Percentiles rank a stretch among this genome's conserved stretches.
Conservation (phyloP, 2,888 invertebrate genomes). For the Tricholauxania praeusta region DNA sequence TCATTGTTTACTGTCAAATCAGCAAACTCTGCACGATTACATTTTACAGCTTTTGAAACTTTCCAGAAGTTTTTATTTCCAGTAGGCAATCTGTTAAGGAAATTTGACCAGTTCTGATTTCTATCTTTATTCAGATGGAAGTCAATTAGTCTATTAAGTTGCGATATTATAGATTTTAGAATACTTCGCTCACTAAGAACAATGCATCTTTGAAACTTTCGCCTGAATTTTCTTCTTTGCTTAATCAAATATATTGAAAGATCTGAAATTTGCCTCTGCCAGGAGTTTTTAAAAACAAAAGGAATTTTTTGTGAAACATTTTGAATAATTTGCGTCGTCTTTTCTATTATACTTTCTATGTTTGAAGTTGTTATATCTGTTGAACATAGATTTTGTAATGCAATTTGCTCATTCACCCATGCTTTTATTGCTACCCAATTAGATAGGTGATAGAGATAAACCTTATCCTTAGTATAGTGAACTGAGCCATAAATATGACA, state of each 20-base stretch:
- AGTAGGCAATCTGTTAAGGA: slow-evolving; percentile 10
- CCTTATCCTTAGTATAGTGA: no score
- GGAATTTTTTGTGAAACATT: slow-evolving; percentile 4
- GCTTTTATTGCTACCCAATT: no score
- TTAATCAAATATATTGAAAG: not conserved
- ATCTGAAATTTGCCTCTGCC: slow-evolving; percentile 17
- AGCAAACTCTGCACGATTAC: not conserved
- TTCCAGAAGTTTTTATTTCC: slow-evolving; percentile 24
- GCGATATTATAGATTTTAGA: not conserved
- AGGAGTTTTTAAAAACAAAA: not conserved
- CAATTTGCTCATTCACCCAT: no score
- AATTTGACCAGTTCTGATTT: slow-evolving; percentile 15
- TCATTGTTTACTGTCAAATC: no score
- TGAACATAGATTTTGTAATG: no score
- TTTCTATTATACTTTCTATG: no score
- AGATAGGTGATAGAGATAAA: no score
- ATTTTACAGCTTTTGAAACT: slow-evolving; percentile 12
- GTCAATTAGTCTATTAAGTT: slow-evolving; percentile 7
- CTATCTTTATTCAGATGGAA: slow-evolving; percentile 11
- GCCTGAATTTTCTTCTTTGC: slow-evolving; percentile 4
- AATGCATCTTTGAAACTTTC: slow-evolving; percentile 8
- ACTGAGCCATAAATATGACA: no score
- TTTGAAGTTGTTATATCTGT: no score
- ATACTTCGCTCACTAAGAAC: not conserved
- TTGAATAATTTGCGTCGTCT: not conserved